phyloP scores from a whole-genome alignment of 2,888 invertebrate species.

The Kryphioiulus occultus region DNA sequence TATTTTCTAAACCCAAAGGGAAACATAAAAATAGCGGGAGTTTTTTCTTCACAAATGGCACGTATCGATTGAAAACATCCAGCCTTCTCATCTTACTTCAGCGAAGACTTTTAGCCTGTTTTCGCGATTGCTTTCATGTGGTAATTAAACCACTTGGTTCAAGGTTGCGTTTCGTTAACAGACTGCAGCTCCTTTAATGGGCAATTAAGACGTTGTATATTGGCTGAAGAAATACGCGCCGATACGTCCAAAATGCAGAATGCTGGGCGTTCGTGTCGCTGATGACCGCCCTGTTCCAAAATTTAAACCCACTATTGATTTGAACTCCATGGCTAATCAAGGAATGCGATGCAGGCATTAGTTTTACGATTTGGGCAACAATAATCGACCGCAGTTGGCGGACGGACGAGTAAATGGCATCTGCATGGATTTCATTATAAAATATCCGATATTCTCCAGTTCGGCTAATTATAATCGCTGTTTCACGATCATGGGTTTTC shows the following conservation, averaged over 20 bases:
- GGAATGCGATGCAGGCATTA: not conserved
- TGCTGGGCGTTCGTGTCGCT: not conserved
- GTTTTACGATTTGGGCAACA: not conserved
- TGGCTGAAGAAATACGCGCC: not conserved
- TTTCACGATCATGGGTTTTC: not conserved
- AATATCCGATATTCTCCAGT: not conserved
- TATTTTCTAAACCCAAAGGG: not conserved
- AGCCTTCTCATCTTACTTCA: not conserved
- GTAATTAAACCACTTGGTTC: not conserved
- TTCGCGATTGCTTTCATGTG: not conserved
- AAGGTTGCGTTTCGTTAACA: not conserved
- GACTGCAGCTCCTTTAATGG: not conserved
- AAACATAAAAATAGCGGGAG: not conserved
- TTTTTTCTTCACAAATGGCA: not conserved
- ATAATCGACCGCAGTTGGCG: not conserved
- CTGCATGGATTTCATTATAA: not conserved
- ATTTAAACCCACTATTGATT: not conserved
- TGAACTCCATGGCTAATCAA: not conserved
- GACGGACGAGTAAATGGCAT: not conserved
- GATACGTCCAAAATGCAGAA: not conserved
- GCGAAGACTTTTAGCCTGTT: not conserved
- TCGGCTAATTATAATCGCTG: not conserved
- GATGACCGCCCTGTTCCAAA: not conserved
- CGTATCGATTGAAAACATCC: not conserved
- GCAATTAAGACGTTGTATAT: not conserved